phyloP scores from a whole-genome alignment of 2,888 invertebrate genomes.

The Euzophera pinguis region DNA sequence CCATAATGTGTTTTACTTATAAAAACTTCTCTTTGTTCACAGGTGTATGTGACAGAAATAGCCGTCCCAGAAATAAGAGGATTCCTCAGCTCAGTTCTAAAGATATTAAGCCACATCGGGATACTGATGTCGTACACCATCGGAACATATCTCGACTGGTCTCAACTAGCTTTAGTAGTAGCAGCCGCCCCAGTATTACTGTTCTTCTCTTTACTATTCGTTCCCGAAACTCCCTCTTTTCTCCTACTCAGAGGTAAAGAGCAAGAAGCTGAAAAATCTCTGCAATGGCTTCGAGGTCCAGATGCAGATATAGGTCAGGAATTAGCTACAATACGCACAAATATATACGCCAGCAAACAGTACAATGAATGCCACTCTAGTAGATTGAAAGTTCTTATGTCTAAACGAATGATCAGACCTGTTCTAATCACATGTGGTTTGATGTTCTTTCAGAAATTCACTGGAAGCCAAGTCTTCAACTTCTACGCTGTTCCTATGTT shows the following conservation, averaged over 20 bases:
- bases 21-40: slow-evolving; percentile 41
- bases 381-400: slow-evolving; percentile 56
- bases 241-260: slow-evolving; percentile 87
- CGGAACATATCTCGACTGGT: slow-evolving; percentile 91
- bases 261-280: slow-evolving; percentile 85
- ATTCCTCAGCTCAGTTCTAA: slow-evolving; percentile 90
- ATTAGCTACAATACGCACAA: slow-evolving; percentile 84
- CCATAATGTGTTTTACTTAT: not conserved
- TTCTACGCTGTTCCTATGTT: slow-evolving; percentile 93
- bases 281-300: slow-evolving; percentile 89
- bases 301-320: slow-evolving; percentile 88
- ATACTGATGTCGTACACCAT: slow-evolving; percentile 89
- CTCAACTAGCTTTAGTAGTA: slow-evolving; percentile 88
- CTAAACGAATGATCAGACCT: slow-evolving; percentile 80
- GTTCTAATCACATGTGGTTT: slow-evolving; percentile 90
- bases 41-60: slow-evolving; percentile 95
- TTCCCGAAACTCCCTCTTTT: slow-evolving; percentile 94
- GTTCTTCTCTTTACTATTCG: slow-evolving; percentile 85
- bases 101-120: slow-evolving; percentile 91
- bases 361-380: slow-evolving; percentile 55
- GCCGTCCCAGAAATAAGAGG: slow-evolving; percentile 92
- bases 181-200: slow-evolving; percentile 87
- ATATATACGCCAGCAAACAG: slow-evolving; percentile 78
- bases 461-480: slow-evolving; percentile 90
- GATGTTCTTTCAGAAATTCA: slow-evolving; percentile 93